These are phyloP conservation scores for Drosophila pseudotalamancana DNA, from an alignment of 2,888 invertebrate genomes.

Conservation along the genomic window DNA sequence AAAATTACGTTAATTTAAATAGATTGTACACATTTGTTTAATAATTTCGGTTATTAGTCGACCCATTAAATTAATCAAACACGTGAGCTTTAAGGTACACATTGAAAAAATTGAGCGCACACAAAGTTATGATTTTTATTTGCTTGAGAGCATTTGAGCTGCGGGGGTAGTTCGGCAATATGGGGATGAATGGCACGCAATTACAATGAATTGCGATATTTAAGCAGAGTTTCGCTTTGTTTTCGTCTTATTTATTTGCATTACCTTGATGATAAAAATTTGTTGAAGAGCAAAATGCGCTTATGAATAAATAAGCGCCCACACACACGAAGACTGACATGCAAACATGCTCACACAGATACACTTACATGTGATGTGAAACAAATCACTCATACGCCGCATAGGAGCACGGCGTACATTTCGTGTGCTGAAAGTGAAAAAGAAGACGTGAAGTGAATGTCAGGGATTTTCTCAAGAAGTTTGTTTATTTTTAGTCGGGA, in stretches of 20 bases:
- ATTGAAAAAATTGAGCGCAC: constrained; percentile 31
- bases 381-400: constrained; percentile 61
- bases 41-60: neutral
- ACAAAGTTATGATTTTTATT: constrained; percentile 27
- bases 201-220: constrained; percentile 36
- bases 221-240: constrained; percentile 31
- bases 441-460: constrained; percentile 54
- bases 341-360: constrained; percentile 40
- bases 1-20: neutral
- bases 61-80: constrained; percentile 4
- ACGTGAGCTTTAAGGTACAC: constrained; percentile 6
- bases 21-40: neutral
- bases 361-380: constrained; percentile 51
- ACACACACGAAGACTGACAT: constrained; percentile 15
- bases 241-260: constrained; percentile 32
- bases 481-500: constrained; percentile 43
- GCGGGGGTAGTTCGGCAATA: neutral
- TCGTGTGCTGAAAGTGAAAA: constrained; percentile 33
- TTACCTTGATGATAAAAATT: constrained; percentile 35
- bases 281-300: constrained; percentile 52
- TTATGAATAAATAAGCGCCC: constrained; percentile 66
- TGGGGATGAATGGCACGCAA: constrained; percentile 17
- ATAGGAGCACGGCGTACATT: constrained; percentile 26
- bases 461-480: constrained; percentile 48
- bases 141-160: constrained; percentile 11